Conservation (phyloP, 2,113 vertebrate species). For the Zootoca vivipara region DNA sequence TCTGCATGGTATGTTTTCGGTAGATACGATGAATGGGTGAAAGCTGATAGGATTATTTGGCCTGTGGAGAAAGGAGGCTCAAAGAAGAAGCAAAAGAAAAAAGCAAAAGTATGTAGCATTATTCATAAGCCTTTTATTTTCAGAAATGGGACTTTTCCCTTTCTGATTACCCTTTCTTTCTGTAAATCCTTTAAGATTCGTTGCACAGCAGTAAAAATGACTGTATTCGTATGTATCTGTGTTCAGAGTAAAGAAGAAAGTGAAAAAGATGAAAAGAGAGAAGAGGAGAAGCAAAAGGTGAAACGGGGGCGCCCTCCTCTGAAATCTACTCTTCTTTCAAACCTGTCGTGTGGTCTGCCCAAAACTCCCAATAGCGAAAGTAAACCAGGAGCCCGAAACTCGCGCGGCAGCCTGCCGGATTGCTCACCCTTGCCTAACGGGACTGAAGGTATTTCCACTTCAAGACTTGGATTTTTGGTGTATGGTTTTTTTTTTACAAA, state of each 20-base stretch:
- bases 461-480: constrained; percentile 1
- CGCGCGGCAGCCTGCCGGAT: constrained; percentile 66
- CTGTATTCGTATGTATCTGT: background rate
- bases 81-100: constrained; percentile 93
- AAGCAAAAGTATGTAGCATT: constrained; percentile 83
- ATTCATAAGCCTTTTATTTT: background rate
- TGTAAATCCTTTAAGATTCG: background rate
- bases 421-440: constrained; percentile 77
- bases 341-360: constrained; percentile 77
- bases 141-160: background rate
- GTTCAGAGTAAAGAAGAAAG: constrained; percentile 91
- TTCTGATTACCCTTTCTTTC: no score
- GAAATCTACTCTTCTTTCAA: constrained; percentile 83
- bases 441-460: constrained; percentile 63
- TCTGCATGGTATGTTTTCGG: constrained; percentile 34
- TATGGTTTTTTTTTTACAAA: background rate
- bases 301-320: constrained; percentile 92
- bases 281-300: constrained; percentile 84
- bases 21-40: constrained; percentile 99
- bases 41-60: constrained; percentile 98
- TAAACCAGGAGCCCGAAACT: constrained; percentile 75
- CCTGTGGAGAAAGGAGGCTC: constrained; percentile 91
- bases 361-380: constrained; percentile 84
- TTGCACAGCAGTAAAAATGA: background rate
- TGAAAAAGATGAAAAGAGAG: constrained; percentile 85